These are phyloP conservation scores for Tyto alba DNA, from an alignment of 2,113 vertebrate species.

Conservation along the genomic window DNA sequence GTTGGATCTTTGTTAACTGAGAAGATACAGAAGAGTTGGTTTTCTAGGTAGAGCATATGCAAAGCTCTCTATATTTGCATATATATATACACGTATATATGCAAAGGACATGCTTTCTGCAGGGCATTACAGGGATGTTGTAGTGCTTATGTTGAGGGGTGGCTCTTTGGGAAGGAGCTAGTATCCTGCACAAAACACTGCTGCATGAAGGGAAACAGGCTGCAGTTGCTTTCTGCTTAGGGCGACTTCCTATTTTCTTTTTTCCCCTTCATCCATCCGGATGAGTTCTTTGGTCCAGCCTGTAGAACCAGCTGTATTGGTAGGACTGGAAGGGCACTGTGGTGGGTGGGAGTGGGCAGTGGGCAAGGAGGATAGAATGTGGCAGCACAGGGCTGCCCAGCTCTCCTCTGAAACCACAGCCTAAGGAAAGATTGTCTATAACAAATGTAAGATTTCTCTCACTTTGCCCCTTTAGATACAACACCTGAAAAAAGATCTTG, in stretches of 20 bases:
- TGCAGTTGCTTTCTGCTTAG: background rate
- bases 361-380: background rate
- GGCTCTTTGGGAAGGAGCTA: background rate
- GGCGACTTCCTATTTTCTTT: background rate
- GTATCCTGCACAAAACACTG: background rate
- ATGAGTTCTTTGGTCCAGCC: background rate
- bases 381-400: background rate
- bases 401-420: background rate
- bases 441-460: background rate
- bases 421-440: background rate
- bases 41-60: background rate
- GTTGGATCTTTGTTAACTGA: background rate
- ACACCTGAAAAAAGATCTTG: background rate
- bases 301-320: background rate
- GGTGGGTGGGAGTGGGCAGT: background rate
- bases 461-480: background rate
- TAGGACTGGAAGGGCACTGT: background rate
- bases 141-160: background rate
- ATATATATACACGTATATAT: too few species aligned
- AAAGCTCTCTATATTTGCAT: too few species aligned
- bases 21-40: background rate
- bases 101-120: background rate
- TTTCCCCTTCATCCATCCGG: background rate
- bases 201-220: background rate
- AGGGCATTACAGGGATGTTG: background rate